A percentile compares a stretch with the other conserved stretches of the same genome.
phyloP scores from a whole-genome alignment of 2,797 vertebrate genomes.

The Morelia viridis region DNA sequence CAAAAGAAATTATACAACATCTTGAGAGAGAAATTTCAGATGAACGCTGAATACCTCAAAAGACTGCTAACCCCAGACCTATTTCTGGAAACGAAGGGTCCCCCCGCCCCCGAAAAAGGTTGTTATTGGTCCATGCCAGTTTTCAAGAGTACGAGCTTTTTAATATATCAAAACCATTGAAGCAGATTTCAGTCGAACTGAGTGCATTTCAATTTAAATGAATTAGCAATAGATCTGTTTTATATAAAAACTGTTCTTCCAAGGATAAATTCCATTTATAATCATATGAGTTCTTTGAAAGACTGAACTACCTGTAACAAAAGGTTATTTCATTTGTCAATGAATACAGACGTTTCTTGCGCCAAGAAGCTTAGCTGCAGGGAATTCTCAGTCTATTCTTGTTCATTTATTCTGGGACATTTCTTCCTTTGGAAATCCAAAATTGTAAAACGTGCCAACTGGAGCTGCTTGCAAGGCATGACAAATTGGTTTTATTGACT shows the following conservation, averaged over 20 bases:
- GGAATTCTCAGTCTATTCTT: conserved; percentile 31
- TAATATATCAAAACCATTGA: not conserved
- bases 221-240: not conserved
- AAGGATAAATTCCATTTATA: not conserved
- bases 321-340: not conserved
- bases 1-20: no score
- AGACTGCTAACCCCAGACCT: not conserved
- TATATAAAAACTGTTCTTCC: not conserved
- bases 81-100: not conserved
- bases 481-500: conserved; percentile 57
- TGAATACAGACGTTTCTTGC: not conserved
- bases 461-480: conserved; percentile 43
- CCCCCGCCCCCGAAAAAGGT: not conserved
- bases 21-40: no score
- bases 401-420: not conserved
- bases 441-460: not conserved
- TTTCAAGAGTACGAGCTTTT: not conserved
- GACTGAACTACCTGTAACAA: not conserved
- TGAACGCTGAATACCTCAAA: no score
- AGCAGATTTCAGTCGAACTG: not conserved
- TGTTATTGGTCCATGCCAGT: not conserved
- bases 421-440: conserved; percentile 10
- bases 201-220: not conserved
- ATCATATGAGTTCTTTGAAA: not conserved
- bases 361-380: not conserved